Evolutionary conservation across 1,140 invertebrate genomes (phyloP).

Genomic region (Cherax destructor): DNA sequence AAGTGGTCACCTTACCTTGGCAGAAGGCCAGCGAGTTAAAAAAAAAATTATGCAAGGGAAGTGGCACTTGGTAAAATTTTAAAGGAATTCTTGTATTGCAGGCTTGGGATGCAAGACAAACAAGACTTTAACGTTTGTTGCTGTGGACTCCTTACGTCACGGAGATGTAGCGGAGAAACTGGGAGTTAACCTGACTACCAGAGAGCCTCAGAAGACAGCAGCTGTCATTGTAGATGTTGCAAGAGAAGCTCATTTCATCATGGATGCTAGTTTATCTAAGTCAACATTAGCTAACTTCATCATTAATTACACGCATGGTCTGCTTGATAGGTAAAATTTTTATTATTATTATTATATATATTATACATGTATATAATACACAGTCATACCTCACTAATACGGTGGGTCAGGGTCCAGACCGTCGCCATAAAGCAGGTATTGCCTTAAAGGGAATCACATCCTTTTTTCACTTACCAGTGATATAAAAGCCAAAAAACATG

Average conservation of each 20-base stretch:
- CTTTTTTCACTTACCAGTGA: neutral
- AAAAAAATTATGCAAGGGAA: too few relatives aligned
- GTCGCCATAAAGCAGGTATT: too few relatives aligned
- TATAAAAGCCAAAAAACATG: neutral
- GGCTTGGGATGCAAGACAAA: constrained; percentile 45
- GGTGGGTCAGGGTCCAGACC: too few relatives aligned
- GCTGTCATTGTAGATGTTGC: constrained; percentile 50
- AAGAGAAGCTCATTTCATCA: constrained; percentile 51
- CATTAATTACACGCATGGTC: constrained; percentile 51
- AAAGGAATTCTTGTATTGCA: neutral
- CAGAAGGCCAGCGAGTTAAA: too few relatives aligned
- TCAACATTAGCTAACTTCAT: constrained; percentile 43
- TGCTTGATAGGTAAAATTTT: constrained; percentile 34
- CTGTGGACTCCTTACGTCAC: constrained; percentile 50
- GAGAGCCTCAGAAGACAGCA: constrained; percentile 37
- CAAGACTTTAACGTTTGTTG: constrained; percentile 43
- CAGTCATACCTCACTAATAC: too few relatives aligned
- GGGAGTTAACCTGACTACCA: constrained; percentile 44
- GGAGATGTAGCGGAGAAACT: constrained; percentile 37
- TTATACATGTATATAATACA: neutral
- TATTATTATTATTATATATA: too few relatives aligned
- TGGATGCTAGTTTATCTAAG: constrained; percentile 58
- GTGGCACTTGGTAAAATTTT: too few relatives aligned
- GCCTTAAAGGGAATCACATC: too few relatives aligned
- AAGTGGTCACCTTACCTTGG: too few relatives aligned